Evolutionary conservation across 2,888 invertebrate genomes (phyloP).

Genomic region (Chloromyia formosa): DNA sequence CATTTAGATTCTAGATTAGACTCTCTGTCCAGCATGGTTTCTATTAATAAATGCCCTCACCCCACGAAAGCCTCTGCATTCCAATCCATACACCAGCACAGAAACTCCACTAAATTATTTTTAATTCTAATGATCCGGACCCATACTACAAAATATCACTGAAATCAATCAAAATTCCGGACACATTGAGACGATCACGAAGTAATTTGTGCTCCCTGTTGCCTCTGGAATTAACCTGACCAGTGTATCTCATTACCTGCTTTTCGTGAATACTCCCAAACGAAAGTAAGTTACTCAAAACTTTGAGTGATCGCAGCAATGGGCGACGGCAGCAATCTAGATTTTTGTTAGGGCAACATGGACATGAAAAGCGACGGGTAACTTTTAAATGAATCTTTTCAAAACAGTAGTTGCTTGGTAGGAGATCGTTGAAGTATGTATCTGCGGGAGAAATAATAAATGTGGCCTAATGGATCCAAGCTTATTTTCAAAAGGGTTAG

Average conservation of each 20-base stretch:
- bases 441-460: neutral
- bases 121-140: too few species aligned
- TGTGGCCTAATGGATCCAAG: neutral
- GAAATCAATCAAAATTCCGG: slow-evolving; percentile 19
- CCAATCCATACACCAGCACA: too few species aligned
- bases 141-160: neutral
- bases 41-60: too few species aligned
- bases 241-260: neutral
- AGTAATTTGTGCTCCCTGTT: slow-evolving; percentile 32
- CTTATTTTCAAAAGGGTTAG: too few species aligned
- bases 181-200: slow-evolving; percentile 11
- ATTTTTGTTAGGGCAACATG: neutral
- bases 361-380: slow-evolving; percentile 13
- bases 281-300: neutral
- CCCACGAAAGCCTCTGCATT: too few species aligned
- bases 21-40: too few species aligned
- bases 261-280: neutral
- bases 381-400: neutral
- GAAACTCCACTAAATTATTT: too few species aligned
- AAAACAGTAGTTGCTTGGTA: neutral
- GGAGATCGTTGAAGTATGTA: neutral
- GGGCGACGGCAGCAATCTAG: neutral
- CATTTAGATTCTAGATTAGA: too few species aligned
- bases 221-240: slow-evolving; percentile 33
- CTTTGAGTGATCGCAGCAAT: neutral